These are phyloP conservation scores for Centropus bengalensis DNA, from an alignment of 2,113 vertebrate species.

Conservation along the genomic window DNA sequence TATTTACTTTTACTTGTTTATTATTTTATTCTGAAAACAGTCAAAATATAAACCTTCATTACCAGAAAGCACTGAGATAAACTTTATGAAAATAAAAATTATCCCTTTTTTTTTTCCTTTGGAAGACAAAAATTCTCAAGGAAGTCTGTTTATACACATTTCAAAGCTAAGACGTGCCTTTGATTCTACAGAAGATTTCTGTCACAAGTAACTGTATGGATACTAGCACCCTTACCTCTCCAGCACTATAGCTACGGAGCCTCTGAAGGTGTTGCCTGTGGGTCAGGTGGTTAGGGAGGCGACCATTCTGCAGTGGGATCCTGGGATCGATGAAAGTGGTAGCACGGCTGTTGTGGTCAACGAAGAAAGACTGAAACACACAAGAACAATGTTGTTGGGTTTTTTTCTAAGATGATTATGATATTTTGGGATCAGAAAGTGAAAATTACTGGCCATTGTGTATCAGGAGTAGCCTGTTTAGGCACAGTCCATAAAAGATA, in stretches of 20 bases:
- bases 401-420: not conserved
- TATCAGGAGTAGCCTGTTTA: not conserved
- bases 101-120: not conserved
- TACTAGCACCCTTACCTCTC: conserved; percentile 83
- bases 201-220: not conserved
- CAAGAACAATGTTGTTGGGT: not conserved
- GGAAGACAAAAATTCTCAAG: not conserved
- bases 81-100: not conserved
- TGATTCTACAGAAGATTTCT: not conserved
- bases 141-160: not conserved
- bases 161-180: not conserved
- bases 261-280: conserved; percentile 96
- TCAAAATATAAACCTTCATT: not conserved
- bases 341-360: conserved; percentile 97
- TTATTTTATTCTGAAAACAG: not conserved
- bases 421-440: not conserved
- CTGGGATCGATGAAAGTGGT: conserved; percentile 98
- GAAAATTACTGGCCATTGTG: not conserved
- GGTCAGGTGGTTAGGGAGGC: conserved; percentile 90
- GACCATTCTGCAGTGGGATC: conserved; percentile 94
- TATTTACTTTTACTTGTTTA: not conserved
- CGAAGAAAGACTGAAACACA: conserved; percentile 91
- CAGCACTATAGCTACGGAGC: conserved; percentile 96
- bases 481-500: not conserved
- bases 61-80: not conserved